These are phyloP conservation scores for Steinernema khuongi DNA, from an alignment of 1,140 invertebrate species.

Conservation along the genomic window DNA sequence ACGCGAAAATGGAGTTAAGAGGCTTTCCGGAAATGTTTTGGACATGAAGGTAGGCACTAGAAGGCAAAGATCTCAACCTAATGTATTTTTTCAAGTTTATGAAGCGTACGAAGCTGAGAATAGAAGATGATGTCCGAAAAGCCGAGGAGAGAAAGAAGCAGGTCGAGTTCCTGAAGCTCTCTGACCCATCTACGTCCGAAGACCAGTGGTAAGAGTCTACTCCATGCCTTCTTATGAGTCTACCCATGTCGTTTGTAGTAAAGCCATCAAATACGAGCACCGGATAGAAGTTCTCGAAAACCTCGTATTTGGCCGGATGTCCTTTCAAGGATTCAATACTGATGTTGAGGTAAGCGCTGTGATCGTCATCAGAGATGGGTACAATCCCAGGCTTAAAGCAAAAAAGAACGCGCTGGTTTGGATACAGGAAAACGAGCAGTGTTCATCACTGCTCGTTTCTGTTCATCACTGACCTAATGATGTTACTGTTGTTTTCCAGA, in stretches of 20 bases:
- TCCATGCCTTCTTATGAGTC: background rate
- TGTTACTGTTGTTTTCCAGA: too few species aligned
- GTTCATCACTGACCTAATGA: too few species aligned
- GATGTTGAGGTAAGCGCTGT: slow-evolving; percentile 7
- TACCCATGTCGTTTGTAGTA: background rate
- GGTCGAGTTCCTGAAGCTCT: background rate
- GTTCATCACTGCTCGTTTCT: too few species aligned
- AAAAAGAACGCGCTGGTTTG: too few species aligned
- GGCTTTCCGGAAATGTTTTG: background rate
- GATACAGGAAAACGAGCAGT: too few species aligned
- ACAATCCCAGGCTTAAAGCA: background rate
- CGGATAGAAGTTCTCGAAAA: slow-evolving; percentile 6
- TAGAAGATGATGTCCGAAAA: background rate
- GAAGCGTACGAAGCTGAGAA: background rate
- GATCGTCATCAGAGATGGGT: too few species aligned
- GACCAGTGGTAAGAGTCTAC: background rate
- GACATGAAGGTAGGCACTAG: slow-evolving; percentile 6
- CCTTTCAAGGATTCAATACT: background rate
- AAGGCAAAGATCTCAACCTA: background rate
- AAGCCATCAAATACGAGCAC: background rate
- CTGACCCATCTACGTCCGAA: background rate
- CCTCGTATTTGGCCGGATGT: background rate
- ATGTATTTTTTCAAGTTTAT: background rate
- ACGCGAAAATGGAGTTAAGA: background rate
- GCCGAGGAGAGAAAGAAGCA: background rate